Evolutionary conservation across 2,888 invertebrate species (phyloP).

Genomic region (Molorchus minor): DNA sequence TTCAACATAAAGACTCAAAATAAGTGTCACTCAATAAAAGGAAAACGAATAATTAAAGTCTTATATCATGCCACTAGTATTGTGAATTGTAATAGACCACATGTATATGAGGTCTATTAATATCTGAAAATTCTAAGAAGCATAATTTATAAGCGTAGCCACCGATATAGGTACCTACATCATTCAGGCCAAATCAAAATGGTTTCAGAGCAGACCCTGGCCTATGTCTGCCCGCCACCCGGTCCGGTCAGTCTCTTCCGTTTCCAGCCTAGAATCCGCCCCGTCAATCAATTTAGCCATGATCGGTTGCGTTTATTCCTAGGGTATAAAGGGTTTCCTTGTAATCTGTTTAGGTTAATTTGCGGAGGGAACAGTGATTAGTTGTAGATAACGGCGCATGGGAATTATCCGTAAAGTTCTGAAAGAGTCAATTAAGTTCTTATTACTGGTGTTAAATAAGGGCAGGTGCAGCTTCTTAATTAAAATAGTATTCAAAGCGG

Average conservation of each 20-base stretch:
- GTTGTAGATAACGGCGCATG: slow-evolving; percentile 32
- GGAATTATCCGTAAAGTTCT: slow-evolving; percentile 26
- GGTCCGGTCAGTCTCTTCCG: slow-evolving; percentile 5
- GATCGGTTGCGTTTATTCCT: slow-evolving; percentile 39
- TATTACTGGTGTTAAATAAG: neutral
- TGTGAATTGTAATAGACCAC: too few relatives aligned
- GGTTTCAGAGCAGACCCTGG: slow-evolving; percentile 8
- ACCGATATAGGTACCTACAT: too few relatives aligned
- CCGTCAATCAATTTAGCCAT: slow-evolving; percentile 37
- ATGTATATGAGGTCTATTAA: too few relatives aligned
- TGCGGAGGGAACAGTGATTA: slow-evolving; percentile 35
- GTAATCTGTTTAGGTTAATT: slow-evolving; percentile 43
- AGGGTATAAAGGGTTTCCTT: slow-evolving; percentile 42
- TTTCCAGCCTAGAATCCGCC: slow-evolving; percentile 11
- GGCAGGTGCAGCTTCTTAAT: neutral
- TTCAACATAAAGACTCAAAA: too few relatives aligned
- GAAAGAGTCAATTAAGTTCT: slow-evolving; percentile 13
- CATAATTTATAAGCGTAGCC: too few relatives aligned
- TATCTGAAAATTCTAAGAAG: too few relatives aligned
- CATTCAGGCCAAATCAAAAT: too few relatives aligned
- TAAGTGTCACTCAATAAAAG: too few relatives aligned
- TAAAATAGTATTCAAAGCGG: neutral
- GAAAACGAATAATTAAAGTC: too few relatives aligned
- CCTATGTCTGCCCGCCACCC: neutral
- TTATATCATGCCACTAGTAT: too few relatives aligned